A percentile compares a stretch with the other conserved stretches of the same genome.
phyloP scores from a whole-genome alignment of 2,888 invertebrate species.

The Exocentrus adspersus region DNA sequence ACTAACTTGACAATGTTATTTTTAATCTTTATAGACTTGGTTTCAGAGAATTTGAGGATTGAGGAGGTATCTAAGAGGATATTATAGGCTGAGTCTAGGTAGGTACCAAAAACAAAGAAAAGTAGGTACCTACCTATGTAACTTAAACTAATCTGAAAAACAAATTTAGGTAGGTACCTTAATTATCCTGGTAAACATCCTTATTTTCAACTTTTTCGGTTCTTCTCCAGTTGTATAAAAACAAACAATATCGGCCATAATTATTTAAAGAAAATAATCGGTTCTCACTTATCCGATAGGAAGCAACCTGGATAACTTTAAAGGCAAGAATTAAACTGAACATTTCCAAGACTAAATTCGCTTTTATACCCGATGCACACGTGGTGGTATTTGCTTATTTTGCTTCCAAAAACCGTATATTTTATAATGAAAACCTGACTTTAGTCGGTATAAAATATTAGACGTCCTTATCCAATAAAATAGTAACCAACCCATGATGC shows the following conservation, averaged over 20 bases:
- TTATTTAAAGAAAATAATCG: neutral
- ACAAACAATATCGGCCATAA: conserved; percentile 29
- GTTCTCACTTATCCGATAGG: neutral
- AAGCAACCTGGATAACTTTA: neutral
- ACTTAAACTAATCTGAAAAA: too few species aligned
- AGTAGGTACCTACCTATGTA: too few species aligned
- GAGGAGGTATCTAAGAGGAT: too few species aligned
- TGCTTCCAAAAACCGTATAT: conserved; percentile 1
- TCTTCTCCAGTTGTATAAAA: conserved; percentile 27
- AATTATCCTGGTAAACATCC: conserved; percentile 32
- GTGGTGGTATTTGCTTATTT: conserved; percentile 12
- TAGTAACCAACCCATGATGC: conserved; percentile 11
- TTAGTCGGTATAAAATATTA: neutral
- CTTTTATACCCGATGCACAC: conserved; percentile 12
- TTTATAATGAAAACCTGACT: neutral
- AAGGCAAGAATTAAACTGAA: conserved; percentile 10
- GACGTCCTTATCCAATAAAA: neutral
- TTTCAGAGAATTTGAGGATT: too few species aligned
- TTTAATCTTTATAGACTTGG: too few species aligned
- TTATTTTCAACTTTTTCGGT: conserved; percentile 28
- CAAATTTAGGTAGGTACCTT: conserved; percentile 14
- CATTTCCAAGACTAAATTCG: neutral
- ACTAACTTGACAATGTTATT: too few species aligned
- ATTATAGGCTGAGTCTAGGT: too few species aligned
- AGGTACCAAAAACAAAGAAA: too few species aligned